Conservation (phyloP, 2,797 vertebrate species). For the Trichosurus vulpecula region DNA sequence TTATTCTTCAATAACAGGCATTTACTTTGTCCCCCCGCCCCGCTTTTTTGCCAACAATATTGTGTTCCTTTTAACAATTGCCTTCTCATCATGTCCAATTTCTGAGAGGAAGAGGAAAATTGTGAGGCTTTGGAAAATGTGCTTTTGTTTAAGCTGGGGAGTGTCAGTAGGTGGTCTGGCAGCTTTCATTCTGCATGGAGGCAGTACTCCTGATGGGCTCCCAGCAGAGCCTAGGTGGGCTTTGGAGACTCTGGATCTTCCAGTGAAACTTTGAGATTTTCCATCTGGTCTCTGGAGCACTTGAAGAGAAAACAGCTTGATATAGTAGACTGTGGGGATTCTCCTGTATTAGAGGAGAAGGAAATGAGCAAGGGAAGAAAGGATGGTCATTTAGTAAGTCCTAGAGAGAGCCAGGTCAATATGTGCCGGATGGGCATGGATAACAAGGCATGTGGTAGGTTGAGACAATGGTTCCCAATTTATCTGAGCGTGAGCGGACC, state of each 20-base stretch:
- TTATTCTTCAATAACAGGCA: not conserved
- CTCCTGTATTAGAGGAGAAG: not conserved
- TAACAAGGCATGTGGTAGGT: not conserved
- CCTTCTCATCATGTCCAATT: conserved; percentile 38
- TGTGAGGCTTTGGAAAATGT: conserved; percentile 13
- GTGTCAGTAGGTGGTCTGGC: conserved; percentile 9
- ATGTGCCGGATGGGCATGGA: not conserved
- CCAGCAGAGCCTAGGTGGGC: not conserved
- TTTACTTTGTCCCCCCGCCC: not conserved
- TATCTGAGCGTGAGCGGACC: not conserved
- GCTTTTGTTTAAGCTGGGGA: not conserved
- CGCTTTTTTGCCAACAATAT: not conserved
- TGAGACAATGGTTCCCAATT: not conserved
- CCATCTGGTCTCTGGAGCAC: not conserved
- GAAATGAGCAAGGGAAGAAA: not conserved
- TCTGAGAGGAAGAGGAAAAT: not conserved
- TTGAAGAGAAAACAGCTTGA: not conserved
- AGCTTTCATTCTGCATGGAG: conserved; percentile 8
- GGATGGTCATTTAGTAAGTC: not conserved
- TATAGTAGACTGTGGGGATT: not conserved
- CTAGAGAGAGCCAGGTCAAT: not conserved
- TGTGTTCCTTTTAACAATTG: conserved; percentile 6
- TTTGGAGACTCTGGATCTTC: conserved; percentile 36
- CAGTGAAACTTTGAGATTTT: not conserved
- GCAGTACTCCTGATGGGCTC: not conserved